Evolutionary conservation across 2,113 vertebrate species (phyloP).

Genomic region (Sceloporus undulatus): DNA sequence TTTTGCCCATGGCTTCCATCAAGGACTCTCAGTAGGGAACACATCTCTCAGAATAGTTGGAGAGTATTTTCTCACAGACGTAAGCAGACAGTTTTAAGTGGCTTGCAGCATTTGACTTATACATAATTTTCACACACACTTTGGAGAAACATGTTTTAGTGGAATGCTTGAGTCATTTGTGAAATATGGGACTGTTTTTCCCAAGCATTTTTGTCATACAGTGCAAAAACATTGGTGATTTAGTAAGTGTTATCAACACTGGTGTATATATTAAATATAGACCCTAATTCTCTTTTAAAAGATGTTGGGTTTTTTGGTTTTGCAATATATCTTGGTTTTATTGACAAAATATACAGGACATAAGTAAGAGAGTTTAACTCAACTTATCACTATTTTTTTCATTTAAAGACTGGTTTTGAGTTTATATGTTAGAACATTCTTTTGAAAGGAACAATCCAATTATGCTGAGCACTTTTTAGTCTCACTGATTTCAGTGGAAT

Average conservation of each 20-base stretch:
- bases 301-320: background rate
- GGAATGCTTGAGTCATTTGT: slow-evolving; percentile 38
- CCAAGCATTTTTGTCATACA: slow-evolving; percentile 42
- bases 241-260: slow-evolving; percentile 34
- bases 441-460: background rate
- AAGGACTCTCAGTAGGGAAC: slow-evolving; percentile 43
- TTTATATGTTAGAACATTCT: background rate
- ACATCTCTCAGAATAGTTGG: slow-evolving; percentile 50
- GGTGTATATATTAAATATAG: background rate
- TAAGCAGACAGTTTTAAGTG: slow-evolving; percentile 48
- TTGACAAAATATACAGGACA: background rate
- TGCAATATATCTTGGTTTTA: background rate
- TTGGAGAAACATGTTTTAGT: slow-evolving; percentile 37
- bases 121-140: slow-evolving; percentile 12
- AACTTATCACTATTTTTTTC: background rate
- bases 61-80: slow-evolving; percentile 61
- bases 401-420: background rate
- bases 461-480: background rate
- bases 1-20: slow-evolving; percentile 7
- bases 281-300: background rate
- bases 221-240: slow-evolving; percentile 13
- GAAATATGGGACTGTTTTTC: slow-evolving; percentile 48
- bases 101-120: slow-evolving; percentile 45
- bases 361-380: background rate
- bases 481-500: background rate